Conservation (phyloP, 2,888 invertebrate species). For the Argynnis bischoffii region DNA sequence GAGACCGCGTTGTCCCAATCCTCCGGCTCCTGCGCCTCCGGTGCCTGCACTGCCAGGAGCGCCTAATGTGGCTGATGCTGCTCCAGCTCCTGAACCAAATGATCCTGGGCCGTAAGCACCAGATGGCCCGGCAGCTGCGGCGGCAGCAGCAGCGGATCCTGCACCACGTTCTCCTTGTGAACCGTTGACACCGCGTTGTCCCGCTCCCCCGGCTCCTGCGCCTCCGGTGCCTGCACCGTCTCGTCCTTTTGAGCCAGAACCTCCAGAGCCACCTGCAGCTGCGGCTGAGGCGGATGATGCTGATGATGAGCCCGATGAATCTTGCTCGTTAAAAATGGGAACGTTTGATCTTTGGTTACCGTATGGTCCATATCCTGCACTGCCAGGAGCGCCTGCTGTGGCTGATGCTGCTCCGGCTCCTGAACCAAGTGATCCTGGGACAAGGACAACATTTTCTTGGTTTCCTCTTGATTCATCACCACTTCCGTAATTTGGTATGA, state of each 20-base stretch:
- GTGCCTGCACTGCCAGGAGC: no score
- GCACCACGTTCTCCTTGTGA: neutral
- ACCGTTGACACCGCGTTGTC: neutral
- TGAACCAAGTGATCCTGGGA: no score
- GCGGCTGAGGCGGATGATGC: neutral
- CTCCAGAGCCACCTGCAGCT: conserved; percentile 6
- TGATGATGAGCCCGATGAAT: no score
- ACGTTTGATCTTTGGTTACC: no score
- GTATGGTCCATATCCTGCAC: no score
- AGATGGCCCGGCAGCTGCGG: neutral
- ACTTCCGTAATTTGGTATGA: no score
- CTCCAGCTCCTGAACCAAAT: neutral
- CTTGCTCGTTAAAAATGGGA: no score
- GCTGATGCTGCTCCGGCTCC: conserved; percentile 3
- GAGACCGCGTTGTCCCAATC: no score
- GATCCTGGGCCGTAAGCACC: neutral
- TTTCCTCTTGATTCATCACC: neutral
- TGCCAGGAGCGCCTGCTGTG: no score
- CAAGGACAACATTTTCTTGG: neutral
- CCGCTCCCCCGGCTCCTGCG: conserved; percentile 6
- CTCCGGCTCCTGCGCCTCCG: no score
- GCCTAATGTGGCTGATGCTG: no score
- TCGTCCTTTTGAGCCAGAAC: neutral
- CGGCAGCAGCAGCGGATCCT: neutral
- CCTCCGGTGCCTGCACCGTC: conserved; percentile 16